Evolutionary conservation across 2,113 vertebrate genomes (phyloP).

Genomic region (Micronycteris hirsuta): DNA sequence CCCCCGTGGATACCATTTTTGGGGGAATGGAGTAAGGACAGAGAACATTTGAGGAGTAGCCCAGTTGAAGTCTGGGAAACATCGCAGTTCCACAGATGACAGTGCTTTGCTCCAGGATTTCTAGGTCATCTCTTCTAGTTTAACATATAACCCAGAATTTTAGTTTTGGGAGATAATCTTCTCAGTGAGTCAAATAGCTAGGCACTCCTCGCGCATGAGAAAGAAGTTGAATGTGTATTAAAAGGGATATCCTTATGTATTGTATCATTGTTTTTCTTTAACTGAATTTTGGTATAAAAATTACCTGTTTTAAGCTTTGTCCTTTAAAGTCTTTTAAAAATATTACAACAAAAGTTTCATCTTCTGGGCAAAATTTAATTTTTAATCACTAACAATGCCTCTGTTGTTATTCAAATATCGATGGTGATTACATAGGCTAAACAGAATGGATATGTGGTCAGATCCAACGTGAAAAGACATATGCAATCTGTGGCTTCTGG

Average conservation of each 20-base stretch:
- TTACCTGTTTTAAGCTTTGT: not conserved
- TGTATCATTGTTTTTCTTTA: not conserved
- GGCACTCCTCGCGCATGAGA: not conserved
- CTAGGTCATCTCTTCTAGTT: not conserved
- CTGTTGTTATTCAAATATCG: not conserved
- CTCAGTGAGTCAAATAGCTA: not conserved
- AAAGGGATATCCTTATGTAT: not conserved
- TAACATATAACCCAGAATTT: not conserved
- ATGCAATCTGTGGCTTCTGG: not conserved
- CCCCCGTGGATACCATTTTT: not conserved
- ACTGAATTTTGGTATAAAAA: not conserved
- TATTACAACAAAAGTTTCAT: not conserved
- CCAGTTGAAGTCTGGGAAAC: constrained; percentile 13
- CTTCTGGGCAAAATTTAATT: not conserved
- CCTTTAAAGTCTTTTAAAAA: not conserved
- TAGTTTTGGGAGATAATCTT: not conserved
- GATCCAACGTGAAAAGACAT: not conserved
- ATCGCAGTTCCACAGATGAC: not conserved
- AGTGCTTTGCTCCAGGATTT: constrained; percentile 1
- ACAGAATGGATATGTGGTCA: not conserved
- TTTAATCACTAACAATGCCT: not conserved
- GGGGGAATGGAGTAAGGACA: not conserved
- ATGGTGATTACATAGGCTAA: not conserved
- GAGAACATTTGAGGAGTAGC: constrained; percentile 7
- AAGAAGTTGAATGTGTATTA: not conserved